phyloP scores from a whole-genome alignment of 2,888 invertebrate species.

The Hirtodrosophila duncani region DNA sequence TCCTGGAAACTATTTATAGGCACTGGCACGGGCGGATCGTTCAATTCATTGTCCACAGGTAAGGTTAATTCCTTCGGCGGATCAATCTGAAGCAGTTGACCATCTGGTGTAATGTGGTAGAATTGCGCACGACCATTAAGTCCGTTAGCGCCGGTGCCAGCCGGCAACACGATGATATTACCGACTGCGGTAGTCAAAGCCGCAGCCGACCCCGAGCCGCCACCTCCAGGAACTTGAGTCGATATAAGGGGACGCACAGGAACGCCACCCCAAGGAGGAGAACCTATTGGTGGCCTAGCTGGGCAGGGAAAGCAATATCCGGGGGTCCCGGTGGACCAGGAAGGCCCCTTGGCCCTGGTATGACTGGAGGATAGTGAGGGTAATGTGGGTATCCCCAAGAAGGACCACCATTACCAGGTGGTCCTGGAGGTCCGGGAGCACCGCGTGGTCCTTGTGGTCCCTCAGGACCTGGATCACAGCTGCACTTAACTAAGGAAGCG shows the following conservation, averaged over 20 bases:
- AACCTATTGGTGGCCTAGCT: slow-evolving; percentile 13
- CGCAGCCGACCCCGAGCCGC: slow-evolving; percentile 12
- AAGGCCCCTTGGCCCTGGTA: slow-evolving; percentile 48
- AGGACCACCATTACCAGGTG: slow-evolving; percentile 1
- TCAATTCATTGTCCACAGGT: slow-evolving; percentile 33
- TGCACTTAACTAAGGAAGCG: slow-evolving; percentile 56
- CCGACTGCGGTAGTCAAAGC: slow-evolving; percentile 36
- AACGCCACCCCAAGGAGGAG: slow-evolving; percentile 16
- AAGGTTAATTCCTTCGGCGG: slow-evolving; percentile 33
- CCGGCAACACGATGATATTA: slow-evolving; percentile 53
- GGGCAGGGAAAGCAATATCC: slow-evolving; percentile 61
- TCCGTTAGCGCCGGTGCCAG: too few relatives aligned
- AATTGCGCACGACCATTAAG: slow-evolving; percentile 41
- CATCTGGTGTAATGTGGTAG: slow-evolving; percentile 54
- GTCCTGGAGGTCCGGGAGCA: slow-evolving; percentile 33
- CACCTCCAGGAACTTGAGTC: slow-evolving; percentile 6
- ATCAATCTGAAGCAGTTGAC: slow-evolving; percentile 47
- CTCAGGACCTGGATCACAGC: slow-evolving; percentile 52
- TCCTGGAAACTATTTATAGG: slow-evolving; percentile 21
- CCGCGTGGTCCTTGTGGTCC: slow-evolving; percentile 50
- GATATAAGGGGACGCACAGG: slow-evolving; percentile 15
- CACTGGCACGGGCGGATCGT: slow-evolving; percentile 18
- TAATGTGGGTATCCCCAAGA: slow-evolving; percentile 42
- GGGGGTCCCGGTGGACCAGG: slow-evolving; percentile 64
- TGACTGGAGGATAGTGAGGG: slow-evolving; percentile 29